Conservation (phyloP, 2,888 invertebrate genomes). For the Spialia ferax region DNA sequence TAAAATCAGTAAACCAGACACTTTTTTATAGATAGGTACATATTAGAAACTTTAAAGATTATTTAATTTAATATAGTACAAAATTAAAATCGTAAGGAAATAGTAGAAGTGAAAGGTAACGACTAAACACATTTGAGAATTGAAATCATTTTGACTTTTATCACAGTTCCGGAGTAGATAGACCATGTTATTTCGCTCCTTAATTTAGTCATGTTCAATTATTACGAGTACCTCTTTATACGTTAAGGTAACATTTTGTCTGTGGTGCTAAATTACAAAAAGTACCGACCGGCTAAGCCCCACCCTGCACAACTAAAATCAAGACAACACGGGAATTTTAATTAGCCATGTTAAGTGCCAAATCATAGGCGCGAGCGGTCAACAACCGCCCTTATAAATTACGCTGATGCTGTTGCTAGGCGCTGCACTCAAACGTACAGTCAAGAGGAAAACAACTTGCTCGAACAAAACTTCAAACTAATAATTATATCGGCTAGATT, state of each 20-base stretch:
- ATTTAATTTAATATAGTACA: too few species aligned
- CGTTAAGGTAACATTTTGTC: slow-evolving; percentile 30
- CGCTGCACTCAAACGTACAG: slow-evolving; percentile 12
- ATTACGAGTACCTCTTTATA: not conserved
- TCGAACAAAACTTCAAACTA: slow-evolving; percentile 46
- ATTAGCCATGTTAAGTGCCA: slow-evolving; percentile 48
- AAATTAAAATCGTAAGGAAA: too few species aligned
- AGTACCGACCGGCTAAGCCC: slow-evolving; percentile 31
- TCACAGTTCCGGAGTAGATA: too few species aligned
- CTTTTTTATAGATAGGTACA: not conserved
- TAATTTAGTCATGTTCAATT: not conserved
- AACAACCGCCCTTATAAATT: not conserved
- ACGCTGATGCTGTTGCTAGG: slow-evolving; percentile 4
- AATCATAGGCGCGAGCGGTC: slow-evolving; percentile 46
- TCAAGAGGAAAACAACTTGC: slow-evolving; percentile 38
- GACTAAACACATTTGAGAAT: too few species aligned
- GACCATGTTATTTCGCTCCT: not conserved
- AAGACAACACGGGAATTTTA: slow-evolving; percentile 51
- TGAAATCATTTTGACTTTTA: too few species aligned
- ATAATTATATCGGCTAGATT: slow-evolving; percentile 54
- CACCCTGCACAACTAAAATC: slow-evolving; percentile 49
- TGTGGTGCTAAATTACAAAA: slow-evolving; percentile 30
- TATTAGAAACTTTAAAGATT: not conserved
- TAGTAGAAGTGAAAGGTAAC: too few species aligned
- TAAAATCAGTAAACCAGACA: not conserved